Conservation (phyloP, 1,140 invertebrate genomes). For the Drosophila bipectinata region DNA sequence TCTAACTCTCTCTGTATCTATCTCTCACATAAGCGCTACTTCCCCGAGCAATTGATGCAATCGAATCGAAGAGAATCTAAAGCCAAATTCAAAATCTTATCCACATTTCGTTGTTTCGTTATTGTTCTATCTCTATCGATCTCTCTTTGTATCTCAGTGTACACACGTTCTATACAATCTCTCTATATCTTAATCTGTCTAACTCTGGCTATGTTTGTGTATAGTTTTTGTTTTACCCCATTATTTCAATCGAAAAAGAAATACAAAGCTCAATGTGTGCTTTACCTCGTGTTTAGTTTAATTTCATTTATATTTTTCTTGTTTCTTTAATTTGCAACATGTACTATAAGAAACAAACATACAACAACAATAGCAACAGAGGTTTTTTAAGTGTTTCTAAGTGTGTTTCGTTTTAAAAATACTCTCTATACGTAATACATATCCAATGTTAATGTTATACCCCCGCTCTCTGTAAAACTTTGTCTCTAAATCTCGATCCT, state of each 20-base stretch:
- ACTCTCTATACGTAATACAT: constrained; percentile 56
- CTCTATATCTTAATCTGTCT: constrained; percentile 47
- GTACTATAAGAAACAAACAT: constrained; percentile 53
- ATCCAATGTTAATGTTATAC: constrained; percentile 53
- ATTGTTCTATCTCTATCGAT: constrained; percentile 40
- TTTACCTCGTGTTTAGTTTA: constrained; percentile 35
- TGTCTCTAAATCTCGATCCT: constrained; percentile 38
- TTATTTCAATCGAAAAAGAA: constrained; percentile 43
- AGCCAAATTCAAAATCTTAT: constrained; percentile 53
- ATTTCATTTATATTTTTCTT: constrained; percentile 31
- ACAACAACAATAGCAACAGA: constrained; percentile 29
- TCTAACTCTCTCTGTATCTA: constrained; percentile 52
- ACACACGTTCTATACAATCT: constrained; percentile 41
- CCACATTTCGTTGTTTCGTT: constrained; percentile 50
- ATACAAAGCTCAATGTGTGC: constrained; percentile 58
- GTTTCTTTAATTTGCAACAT: constrained; percentile 47
- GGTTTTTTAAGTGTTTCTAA: constrained; percentile 66
- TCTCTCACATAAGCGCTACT: constrained; percentile 52
- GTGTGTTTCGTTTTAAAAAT: constrained; percentile 61
- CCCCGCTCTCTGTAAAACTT: constrained; percentile 33
- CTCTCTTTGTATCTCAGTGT: constrained; percentile 53
- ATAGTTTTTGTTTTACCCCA: constrained; percentile 40
- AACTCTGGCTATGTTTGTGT: constrained; percentile 72
- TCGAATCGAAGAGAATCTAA: constrained; percentile 44
- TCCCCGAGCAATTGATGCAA: constrained; percentile 48